These are phyloP conservation scores for Camponotus vicinus DNA, from an alignment of 1,140 invertebrate genomes.

Conservation along the genomic window DNA sequence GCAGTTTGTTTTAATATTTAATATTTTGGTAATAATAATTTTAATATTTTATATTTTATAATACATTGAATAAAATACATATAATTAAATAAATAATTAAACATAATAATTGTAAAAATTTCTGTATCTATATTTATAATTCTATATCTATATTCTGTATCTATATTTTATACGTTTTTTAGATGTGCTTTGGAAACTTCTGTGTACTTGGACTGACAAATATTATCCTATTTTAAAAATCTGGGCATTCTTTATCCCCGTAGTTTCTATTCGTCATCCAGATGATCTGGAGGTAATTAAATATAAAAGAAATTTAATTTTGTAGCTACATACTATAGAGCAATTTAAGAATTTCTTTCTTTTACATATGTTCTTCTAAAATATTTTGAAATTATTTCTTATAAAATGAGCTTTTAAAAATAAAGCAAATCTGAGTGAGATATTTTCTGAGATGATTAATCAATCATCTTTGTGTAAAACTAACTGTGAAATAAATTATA, in stretches of 20 bases:
- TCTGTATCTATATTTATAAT: no score
- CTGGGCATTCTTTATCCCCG: not conserved
- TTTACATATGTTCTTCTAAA: not conserved
- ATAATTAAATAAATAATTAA: no score
- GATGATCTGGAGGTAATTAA: conserved; percentile 35
- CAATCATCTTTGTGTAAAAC: not conserved
- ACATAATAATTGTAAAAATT: no score
- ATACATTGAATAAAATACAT: no score
- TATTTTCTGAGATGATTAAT: not conserved
- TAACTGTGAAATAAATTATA: not conserved
- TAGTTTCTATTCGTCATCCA: conserved; percentile 9
- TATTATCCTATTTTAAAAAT: not conserved
- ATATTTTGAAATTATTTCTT: no score
- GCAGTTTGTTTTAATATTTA: no score
- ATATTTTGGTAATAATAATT: no score
- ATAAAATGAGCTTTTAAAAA: no score
- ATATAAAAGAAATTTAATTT: not conserved
- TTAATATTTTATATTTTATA: no score
- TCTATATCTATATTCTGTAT: no score
- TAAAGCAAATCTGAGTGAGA: no score
- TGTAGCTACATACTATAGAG: not conserved
- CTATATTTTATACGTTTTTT: not conserved
- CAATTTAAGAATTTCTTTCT: not conserved
- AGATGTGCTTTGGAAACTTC: not conserved
- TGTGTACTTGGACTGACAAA: not conserved